These are phyloP conservation scores for Chlorodrepanis virens DNA, from an alignment of 2,113 vertebrate genomes.

Conservation along the genomic window DNA sequence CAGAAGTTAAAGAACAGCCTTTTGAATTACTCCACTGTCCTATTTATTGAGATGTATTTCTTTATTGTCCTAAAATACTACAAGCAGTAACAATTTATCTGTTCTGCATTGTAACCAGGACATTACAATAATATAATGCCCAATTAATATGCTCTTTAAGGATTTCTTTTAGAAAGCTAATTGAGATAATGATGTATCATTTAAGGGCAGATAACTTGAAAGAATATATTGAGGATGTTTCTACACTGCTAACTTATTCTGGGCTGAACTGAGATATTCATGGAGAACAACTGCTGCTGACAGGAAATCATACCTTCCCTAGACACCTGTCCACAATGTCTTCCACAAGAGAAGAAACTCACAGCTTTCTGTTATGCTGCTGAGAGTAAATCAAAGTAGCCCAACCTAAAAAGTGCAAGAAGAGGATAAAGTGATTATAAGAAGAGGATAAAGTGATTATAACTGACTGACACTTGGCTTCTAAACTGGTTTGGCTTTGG, in stretches of 20 bases:
- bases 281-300: neutral
- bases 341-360: neutral
- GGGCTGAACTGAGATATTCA: neutral
- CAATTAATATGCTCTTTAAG: slow-evolving; percentile 24
- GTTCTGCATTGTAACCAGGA: neutral
- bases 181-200: neutral
- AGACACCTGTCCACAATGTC: neutral
- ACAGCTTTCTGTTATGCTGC: neutral
- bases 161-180: slow-evolving; percentile 10
- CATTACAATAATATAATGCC: slow-evolving; percentile 7
- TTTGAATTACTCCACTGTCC: neutral
- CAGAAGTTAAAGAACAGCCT: neutral
- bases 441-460: neutral
- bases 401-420: neutral
- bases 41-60: slow-evolving; percentile 12
- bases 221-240: neutral
- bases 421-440: neutral
- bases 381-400: neutral
- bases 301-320: neutral
- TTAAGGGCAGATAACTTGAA: neutral
- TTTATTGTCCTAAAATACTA: slow-evolving; percentile 20
- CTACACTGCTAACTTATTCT: neutral
- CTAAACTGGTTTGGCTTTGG: neutral
- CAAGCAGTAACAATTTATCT: slow-evolving; percentile 19
- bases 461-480: neutral